Conservation (phyloP, 2,113 vertebrate species). For the Acrocephalus arundinaceus region DNA sequence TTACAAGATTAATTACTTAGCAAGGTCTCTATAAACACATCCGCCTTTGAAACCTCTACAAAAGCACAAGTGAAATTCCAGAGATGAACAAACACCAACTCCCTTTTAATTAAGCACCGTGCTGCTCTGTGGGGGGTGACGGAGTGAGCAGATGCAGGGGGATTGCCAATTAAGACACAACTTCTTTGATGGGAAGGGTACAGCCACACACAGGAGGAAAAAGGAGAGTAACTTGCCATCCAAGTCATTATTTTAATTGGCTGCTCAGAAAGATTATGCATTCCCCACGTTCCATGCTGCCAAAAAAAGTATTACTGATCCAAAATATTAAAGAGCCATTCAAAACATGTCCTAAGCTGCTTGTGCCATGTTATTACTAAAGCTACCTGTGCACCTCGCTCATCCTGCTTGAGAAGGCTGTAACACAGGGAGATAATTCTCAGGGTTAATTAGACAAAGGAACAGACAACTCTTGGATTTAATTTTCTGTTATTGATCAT, state of each 20-base stretch:
- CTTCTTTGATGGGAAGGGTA: constrained; percentile 62
- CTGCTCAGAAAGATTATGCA: constrained; percentile 45
- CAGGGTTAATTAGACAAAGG: constrained; percentile 15
- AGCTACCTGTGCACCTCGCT: background rate
- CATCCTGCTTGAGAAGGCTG: background rate
- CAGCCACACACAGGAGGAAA: constrained; percentile 41
- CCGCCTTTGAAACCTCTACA: constrained; percentile 46
- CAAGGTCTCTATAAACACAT: background rate
- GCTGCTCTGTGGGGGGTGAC: constrained; percentile 36
- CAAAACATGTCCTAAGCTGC: background rate
- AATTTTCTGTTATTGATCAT: background rate
- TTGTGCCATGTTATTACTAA: background rate
- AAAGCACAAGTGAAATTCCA: constrained; percentile 61
- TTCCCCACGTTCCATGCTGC: constrained; percentile 37
- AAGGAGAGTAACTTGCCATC: constrained; percentile 46
- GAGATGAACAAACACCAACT: constrained; percentile 63
- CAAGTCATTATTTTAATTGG: constrained; percentile 71
- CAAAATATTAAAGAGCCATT: constrained; percentile 35
- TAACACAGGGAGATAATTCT: background rate
- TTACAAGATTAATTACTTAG: constrained; percentile 37
- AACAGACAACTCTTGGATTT: background rate
- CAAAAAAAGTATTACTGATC: constrained; percentile 36
- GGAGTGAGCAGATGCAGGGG: constrained; percentile 33
- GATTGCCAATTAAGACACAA: constrained; percentile 71
- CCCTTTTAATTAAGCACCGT: constrained; percentile 61